Base-by-base conservation (phyloP, 2,888 invertebrate genomes). In the Lacanobia wlatinum region DNA sequence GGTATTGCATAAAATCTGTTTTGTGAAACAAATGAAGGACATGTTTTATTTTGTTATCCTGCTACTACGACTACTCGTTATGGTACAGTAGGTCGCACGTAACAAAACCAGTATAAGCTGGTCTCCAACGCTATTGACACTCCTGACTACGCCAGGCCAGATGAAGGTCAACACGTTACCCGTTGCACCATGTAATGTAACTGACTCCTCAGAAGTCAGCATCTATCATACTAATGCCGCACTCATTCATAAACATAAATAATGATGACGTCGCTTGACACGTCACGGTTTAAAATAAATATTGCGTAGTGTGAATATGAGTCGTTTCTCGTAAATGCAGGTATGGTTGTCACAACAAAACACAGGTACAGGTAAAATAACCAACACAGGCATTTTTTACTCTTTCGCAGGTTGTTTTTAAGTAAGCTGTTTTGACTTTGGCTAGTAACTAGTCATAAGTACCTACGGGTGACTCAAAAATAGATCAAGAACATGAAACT, bases 281-380 rank as follows among this genome's bases (percentile, higher is more conserved):
- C 74, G 69, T 69, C 83, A 80, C 48, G 4, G 16, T 48, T 62
- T 52, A 52, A 80, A 79, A 82, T 83, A 79, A 83, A 68, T 46
- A 56, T 78, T 78, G 12, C 64, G 61, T 65, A n/a, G 18, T 34
- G 10, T 23, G 53, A 63, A 28, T 70, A 18, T 72, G 21, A 64
- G 48, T 50, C 4, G 16, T 50, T 56, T 72, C 43, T 61, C 16
- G 14, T 50, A 23, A 23, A 7, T 28, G n/a, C 16, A 48, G 9
- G 34, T 62, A 18, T 8, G 9, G n/a, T 53, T 53, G 46, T 46
- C 14, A 55, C 40, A 40, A 40, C n/a, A 65, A 46, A 23, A 48
- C 34, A 75, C 43, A 46, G n/a, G 9, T 46, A 1, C 4, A 38
- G n/a, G 5, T 43, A 28, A 10, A 16, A 23, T 3, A 67, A 23